These are phyloP conservation scores for Galeruca laticollis DNA, from an alignment of 2,888 invertebrate genomes.

Conservation along the genomic window DNA sequence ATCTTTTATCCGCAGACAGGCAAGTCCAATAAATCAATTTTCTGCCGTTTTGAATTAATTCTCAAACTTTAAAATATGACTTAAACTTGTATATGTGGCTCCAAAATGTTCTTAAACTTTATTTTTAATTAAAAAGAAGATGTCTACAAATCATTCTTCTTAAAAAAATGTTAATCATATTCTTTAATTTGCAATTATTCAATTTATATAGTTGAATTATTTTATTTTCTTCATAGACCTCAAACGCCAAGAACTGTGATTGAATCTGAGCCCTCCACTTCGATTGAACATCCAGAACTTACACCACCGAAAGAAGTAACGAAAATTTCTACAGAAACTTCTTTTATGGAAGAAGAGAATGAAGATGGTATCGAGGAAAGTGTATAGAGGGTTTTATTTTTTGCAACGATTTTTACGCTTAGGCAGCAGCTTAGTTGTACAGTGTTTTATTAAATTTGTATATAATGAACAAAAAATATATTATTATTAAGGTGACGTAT, in stretches of 20 bases:
- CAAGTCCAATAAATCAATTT: no score
- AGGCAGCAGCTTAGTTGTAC: constrained; percentile 26
- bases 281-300: constrained; percentile 27
- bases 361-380: constrained; percentile 59
- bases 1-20: no score
- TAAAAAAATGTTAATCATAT: no score
- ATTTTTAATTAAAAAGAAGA: no score
- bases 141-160: no score
- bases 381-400: constrained; percentile 24
- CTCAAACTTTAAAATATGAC: no score
- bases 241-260: constrained; percentile 63
- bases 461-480: constrained; percentile 24
- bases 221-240: constrained; percentile 52
- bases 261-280: constrained; percentile 47
- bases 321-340: constrained; percentile 74
- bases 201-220: background rate
- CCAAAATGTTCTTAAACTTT: no score
- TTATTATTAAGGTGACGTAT: constrained; percentile 2
- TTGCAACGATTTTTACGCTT: constrained; percentile 22
- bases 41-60: no score
- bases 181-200: background rate
- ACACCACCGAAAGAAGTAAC: constrained; percentile 46
- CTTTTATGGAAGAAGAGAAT: constrained; percentile 76
- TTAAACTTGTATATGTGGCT: background rate
- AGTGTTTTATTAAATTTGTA: constrained; percentile 26